Percentiles rank a stretch among this genome's conserved stretches.
These are phyloP conservation scores for Hetaerina americana DNA, from an alignment of 1,140 invertebrate genomes.

Conservation along the genomic window DNA sequence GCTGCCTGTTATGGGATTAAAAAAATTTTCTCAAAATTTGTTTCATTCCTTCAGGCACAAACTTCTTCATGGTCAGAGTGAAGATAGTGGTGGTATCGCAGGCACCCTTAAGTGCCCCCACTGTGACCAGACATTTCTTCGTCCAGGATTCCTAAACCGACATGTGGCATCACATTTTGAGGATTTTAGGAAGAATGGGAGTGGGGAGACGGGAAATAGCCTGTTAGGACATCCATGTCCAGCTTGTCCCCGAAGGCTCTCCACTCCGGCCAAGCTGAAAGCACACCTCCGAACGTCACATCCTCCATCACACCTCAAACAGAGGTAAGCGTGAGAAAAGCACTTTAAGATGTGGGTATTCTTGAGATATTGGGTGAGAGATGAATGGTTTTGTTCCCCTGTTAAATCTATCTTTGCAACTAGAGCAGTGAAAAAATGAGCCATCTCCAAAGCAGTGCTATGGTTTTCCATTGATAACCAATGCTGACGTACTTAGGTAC, in stretches of 20 bases:
- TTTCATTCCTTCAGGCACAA: neutral
- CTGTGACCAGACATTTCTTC: constrained; percentile 8
- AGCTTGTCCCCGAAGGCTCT: neutral
- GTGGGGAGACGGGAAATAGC: neutral
- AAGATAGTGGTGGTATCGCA: neutral
- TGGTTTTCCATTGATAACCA: no score
- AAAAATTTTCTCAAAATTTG: no score
- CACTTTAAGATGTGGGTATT: no score
- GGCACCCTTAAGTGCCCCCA: neutral
- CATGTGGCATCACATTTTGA: constrained; percentile 1
- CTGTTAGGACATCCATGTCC: neutral
- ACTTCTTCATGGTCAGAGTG: neutral
- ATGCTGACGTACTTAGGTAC: no score
- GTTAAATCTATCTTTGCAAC: no score
- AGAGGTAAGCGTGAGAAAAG: neutral
- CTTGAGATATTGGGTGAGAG: no score
- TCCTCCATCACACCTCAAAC: neutral
- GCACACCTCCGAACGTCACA: neutral
- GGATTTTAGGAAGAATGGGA: neutral
- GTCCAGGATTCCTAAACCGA: constrained; percentile 6
- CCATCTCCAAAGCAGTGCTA: no score
- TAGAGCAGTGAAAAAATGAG: no score
- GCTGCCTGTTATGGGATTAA: no score
- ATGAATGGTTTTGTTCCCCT: no score
- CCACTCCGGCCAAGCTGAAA: neutral